Percentiles rank a stretch among this genome's conserved stretches.
These are phyloP conservation scores for Nasua narica DNA, from an alignment of 2,797 vertebrate genomes.

Conservation along the genomic window DNA sequence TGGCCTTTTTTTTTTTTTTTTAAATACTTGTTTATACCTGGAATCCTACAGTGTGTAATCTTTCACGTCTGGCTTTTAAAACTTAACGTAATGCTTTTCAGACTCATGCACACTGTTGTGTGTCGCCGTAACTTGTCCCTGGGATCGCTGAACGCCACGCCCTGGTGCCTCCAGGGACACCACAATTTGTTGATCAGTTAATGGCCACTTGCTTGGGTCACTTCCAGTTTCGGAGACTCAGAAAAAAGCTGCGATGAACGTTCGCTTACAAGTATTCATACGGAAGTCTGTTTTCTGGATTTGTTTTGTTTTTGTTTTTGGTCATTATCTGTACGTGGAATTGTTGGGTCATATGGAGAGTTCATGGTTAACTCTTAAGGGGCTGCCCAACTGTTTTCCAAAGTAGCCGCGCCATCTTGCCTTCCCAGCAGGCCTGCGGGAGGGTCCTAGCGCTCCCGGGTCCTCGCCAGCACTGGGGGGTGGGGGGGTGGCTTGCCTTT, in stretches of 20 bases:
- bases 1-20: not conserved
- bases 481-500: not conserved
- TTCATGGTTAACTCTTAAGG: not conserved
- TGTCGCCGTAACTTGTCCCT: not conserved
- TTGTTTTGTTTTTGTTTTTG: not conserved
- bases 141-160: rapidly evolving
- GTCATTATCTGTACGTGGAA: not conserved
- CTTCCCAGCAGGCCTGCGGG: rapidly evolving
- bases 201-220: not conserved
- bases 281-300: not conserved
- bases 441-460: not conserved
- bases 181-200: not conserved
- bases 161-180: not conserved
- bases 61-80: not conserved
- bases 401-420: not conserved
- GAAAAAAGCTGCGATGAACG: not conserved
- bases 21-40: not conserved
- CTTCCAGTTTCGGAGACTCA: not conserved
- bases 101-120: rapidly evolving
- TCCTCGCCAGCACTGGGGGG: not conserved
- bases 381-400: not conserved
- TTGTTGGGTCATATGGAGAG: not conserved
- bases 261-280: not conserved
- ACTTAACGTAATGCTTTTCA: not conserved
- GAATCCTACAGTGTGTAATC: not conserved